These are phyloP conservation scores for Pteronura brasiliensis DNA, from an alignment of 2,113 vertebrate species.

Conservation along the genomic window DNA sequence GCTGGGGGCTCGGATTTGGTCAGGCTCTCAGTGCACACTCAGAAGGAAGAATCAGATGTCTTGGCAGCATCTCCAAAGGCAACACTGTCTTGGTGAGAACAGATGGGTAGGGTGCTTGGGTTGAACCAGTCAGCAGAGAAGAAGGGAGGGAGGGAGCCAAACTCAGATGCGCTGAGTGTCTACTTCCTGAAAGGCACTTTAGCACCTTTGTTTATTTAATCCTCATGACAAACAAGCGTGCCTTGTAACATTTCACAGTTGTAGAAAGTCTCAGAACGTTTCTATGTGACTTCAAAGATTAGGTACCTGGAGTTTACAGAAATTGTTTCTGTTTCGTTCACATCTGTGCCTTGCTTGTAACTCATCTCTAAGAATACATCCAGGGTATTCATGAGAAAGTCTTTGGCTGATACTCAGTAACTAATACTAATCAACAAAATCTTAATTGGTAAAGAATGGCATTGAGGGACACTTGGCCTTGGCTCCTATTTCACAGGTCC, in stretches of 20 bases:
- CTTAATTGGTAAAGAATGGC: background rate
- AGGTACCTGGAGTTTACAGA: background rate
- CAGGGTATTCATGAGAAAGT: background rate
- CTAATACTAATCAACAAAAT: slow-evolving; percentile 17
- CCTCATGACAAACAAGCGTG: background rate
- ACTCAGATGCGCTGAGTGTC: background rate
- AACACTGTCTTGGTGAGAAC: background rate
- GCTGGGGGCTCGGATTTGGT: background rate
- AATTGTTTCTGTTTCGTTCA: background rate
- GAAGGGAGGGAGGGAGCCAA: background rate
- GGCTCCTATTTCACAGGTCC: slow-evolving; percentile 33
- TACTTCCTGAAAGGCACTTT: background rate
- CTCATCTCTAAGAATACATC: background rate
- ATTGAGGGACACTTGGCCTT: background rate
- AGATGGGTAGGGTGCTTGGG: background rate
- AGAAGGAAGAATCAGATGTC: background rate
- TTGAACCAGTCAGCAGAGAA: background rate
- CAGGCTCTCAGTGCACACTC: background rate
- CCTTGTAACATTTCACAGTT: background rate
- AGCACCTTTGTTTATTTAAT: background rate
- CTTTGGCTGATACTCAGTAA: background rate
- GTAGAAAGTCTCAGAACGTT: background rate
- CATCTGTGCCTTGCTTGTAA: background rate
- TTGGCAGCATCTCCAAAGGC: background rate
- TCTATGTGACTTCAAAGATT: background rate